Percentiles rank a stretch among this genome's conserved stretches.
Conservation (phyloP, 2,888 invertebrate genomes). For the Hesperia comma region DNA sequence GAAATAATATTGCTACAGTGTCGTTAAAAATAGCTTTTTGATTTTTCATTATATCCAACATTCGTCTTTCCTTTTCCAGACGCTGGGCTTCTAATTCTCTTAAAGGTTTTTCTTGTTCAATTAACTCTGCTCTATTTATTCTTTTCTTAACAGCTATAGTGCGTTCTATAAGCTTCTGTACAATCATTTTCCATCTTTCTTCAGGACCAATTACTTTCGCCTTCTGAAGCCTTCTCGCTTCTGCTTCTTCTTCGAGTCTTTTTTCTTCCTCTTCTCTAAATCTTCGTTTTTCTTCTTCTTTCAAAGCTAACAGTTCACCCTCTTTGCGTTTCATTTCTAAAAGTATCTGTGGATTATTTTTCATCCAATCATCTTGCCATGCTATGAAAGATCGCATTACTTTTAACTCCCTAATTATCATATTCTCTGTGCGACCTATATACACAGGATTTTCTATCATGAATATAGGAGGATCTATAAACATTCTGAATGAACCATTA, state of each 20-base stretch:
- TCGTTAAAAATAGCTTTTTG: constrained; percentile 87
- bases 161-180: constrained; percentile 86
- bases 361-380: constrained; percentile 86
- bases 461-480: constrained; percentile 83
- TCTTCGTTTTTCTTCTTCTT: constrained; percentile 70
- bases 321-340: constrained; percentile 72
- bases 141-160: constrained; percentile 86
- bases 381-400: constrained; percentile 76
- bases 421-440: constrained; percentile 66
- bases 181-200: constrained; percentile 85
- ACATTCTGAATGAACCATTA: constrained; percentile 87
- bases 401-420: constrained; percentile 80
- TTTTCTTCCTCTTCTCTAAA: constrained; percentile 72
- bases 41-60: constrained; percentile 82
- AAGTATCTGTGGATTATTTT: constrained; percentile 66
- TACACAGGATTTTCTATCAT: constrained; percentile 73
- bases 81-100: constrained; percentile 84
- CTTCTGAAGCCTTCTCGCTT: constrained; percentile 73
- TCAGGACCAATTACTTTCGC: constrained; percentile 70
- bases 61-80: constrained; percentile 82
- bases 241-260: constrained; percentile 76
- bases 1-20: constrained; percentile 85
- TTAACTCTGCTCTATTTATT: constrained; percentile 84
- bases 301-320: constrained; percentile 69
- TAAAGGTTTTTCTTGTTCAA: constrained; percentile 85